A percentile compares a stretch with the other conserved stretches of the same genome.
Conservation (phyloP, 2,888 invertebrate species). For the Papilio demoleus region DNA sequence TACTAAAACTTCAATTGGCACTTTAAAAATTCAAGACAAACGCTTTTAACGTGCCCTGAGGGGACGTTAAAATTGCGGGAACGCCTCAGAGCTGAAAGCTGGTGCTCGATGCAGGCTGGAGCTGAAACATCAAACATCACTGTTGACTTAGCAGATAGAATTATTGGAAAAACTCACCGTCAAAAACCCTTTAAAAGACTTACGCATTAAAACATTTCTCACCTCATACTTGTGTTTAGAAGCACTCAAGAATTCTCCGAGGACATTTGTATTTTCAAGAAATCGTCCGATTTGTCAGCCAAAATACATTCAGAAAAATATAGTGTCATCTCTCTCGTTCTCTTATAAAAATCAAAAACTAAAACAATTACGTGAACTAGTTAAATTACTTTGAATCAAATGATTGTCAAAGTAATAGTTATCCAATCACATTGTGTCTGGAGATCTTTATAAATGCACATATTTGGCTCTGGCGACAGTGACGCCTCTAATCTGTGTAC, state of each 20-base stretch:
- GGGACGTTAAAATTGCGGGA: slow-evolving; percentile 68
- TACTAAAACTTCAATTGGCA: slow-evolving; percentile 70
- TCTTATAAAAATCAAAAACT: too few relatives aligned
- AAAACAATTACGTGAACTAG: too few relatives aligned
- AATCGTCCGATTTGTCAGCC: too few relatives aligned
- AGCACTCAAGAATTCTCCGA: neutral
- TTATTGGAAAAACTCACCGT: slow-evolving; percentile 63
- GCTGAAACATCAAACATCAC: slow-evolving; percentile 64
- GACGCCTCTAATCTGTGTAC: slow-evolving; percentile 59
- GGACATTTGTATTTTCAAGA: neutral
- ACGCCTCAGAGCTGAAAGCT: slow-evolving; percentile 55
- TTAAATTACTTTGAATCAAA: too few relatives aligned
- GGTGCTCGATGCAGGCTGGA: slow-evolving; percentile 51
- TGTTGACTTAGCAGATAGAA: slow-evolving; percentile 68
- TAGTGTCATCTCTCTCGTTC: too few relatives aligned
- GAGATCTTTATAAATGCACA: slow-evolving; percentile 38
- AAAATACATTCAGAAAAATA: too few relatives aligned
- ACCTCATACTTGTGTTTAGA: slow-evolving; percentile 9
- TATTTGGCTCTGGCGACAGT: slow-evolving; percentile 47
- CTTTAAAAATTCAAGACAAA: slow-evolving; percentile 80
- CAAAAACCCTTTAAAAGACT: slow-evolving; percentile 38
- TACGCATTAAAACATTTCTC: slow-evolving; percentile 6
- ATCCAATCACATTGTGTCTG: slow-evolving; percentile 21
- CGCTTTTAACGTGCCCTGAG: slow-evolving; percentile 69
- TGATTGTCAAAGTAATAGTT: too few relatives aligned